Base-by-base conservation (phyloP, 2,797 vertebrate species). In the Crocidura indochinensis region DNA sequence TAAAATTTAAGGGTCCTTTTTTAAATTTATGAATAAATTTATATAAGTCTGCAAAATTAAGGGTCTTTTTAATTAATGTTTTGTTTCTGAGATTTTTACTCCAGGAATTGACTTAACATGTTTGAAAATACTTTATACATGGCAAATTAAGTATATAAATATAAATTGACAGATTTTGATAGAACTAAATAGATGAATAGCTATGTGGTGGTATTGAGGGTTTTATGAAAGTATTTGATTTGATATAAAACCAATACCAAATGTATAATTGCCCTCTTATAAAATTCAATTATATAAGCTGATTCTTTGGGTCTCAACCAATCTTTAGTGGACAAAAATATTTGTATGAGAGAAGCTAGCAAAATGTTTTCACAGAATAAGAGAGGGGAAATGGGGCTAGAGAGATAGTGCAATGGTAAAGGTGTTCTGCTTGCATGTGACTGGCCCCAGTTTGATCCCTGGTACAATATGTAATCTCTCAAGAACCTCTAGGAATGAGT, bases 41-140 rank as follows among this genome's bases (percentile, higher is more conserved):
- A 38, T 38, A 38, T 38, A 38, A 38, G 38, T 38, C 38, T 94
- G 26, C 68, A 77, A 84, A 51, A 78, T 93, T 62, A 77, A 73
- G 60, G 51, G 62, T 56, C 51, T 56, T 44, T 85, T 85, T 81
- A 76, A 84, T 75, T 49, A 65, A 26, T 44, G 12, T 81, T 88
- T 10, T 49, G 0, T 88, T 68, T 75, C 27, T 12, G 14, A 88
- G 27, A 77, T 74, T 84, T 72, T 81, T 68, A 77, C 91, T 88
- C 49, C 60, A 82, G 72, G 56, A 91, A 88, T 51, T 77, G 27
- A 92, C 60, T 31, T 79, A n/a, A 79, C 65, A 47, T 88, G 44
- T 81, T 77, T 88, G 29, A 88, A 91, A 71, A 77, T 68, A 29
- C 26, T 92, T 87, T 76, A 14, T 77, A 74, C 82, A 69, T 46